These are phyloP conservation scores for Meriones unguiculatus DNA, from an alignment of 2,113 vertebrate genomes.

Conservation along the genomic window DNA sequence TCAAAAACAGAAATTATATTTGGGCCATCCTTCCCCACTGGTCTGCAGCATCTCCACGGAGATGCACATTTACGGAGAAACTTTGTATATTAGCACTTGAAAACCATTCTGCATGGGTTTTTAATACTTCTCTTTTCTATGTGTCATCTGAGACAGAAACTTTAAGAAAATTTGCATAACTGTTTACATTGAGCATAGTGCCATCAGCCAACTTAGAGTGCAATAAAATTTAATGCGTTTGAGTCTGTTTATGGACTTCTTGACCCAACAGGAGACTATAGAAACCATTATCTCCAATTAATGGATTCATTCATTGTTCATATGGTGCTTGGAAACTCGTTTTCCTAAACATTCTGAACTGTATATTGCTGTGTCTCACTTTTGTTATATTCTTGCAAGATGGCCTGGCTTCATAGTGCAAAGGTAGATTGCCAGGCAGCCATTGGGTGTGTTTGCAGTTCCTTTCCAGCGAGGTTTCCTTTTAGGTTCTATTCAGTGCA, in stretches of 20 bases:
- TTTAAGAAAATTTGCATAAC: constrained; percentile 9
- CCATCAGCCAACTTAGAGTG: background rate
- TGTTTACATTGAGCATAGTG: constrained; percentile 65
- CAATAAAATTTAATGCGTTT: constrained; percentile 34
- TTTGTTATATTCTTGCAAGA: constrained; percentile 29
- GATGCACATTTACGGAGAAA: constrained; percentile 30
- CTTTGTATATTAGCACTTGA: background rate
- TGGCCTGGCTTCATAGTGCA: background rate
- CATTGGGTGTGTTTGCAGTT: constrained; percentile 16
- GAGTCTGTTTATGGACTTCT: background rate
- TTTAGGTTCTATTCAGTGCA: constrained; percentile 35
- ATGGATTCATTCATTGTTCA: background rate
- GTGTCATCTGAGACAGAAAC: constrained; percentile 18
- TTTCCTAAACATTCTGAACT: constrained; percentile 35
- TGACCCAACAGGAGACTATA: background rate
- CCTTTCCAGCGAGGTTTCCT: background rate
- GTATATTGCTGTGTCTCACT: background rate
- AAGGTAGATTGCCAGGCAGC: background rate
- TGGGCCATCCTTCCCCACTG: background rate
- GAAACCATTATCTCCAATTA: background rate
- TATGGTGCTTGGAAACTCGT: constrained; percentile 65
- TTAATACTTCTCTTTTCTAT: background rate
- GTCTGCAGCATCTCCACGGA: constrained; percentile 52
- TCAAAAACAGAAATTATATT: constrained; percentile 38
- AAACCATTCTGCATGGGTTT: background rate